These are phyloP conservation scores for Acomys russatus DNA, from an alignment of 2,797 vertebrate genomes.

Conservation along the genomic window DNA sequence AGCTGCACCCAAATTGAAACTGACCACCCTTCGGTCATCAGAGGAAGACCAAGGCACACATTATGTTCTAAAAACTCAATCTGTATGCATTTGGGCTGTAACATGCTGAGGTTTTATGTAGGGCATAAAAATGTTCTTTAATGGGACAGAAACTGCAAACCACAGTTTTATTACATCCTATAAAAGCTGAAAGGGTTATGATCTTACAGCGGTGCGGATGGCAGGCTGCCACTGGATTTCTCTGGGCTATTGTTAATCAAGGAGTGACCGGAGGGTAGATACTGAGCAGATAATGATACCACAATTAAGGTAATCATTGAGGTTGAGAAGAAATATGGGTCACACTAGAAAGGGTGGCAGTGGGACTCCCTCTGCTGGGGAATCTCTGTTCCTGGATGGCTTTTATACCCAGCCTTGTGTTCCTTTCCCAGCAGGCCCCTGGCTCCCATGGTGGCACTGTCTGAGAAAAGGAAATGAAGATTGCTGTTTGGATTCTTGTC, in stretches of 20 bases:
- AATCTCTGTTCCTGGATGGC: conserved; percentile 53
- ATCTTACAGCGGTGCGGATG: conserved; percentile 86
- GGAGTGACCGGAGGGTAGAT: conserved; percentile 84
- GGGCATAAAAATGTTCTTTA: conserved; percentile 80
- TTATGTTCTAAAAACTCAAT: conserved; percentile 65
- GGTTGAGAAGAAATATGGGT: conserved; percentile 82
- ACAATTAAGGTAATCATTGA: conserved; percentile 85
- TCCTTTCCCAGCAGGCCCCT: not conserved
- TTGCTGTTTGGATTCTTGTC: not conserved
- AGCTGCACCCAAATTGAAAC: conserved; percentile 63
- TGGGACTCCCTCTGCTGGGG: conserved; percentile 38
- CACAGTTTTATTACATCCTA: conserved; percentile 78
- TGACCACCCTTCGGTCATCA: conserved; percentile 63
- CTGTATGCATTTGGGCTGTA: conserved; percentile 70
- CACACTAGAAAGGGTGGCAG: conserved; percentile 69
- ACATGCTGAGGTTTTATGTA: conserved; percentile 69
- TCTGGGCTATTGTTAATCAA: conserved; percentile 88
- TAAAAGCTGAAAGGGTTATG: conserved; percentile 81
- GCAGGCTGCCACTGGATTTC: conserved; percentile 84
- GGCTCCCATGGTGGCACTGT: not conserved
- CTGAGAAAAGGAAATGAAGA: not conserved
- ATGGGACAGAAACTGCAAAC: conserved; percentile 79
- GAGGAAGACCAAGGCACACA: conserved; percentile 26
- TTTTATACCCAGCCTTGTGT: conserved; percentile 80
- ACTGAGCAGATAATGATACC: conserved; percentile 85